phyloP scores from a whole-genome alignment of 2,797 vertebrate species.

The Anabacerthia variegaticeps region DNA sequence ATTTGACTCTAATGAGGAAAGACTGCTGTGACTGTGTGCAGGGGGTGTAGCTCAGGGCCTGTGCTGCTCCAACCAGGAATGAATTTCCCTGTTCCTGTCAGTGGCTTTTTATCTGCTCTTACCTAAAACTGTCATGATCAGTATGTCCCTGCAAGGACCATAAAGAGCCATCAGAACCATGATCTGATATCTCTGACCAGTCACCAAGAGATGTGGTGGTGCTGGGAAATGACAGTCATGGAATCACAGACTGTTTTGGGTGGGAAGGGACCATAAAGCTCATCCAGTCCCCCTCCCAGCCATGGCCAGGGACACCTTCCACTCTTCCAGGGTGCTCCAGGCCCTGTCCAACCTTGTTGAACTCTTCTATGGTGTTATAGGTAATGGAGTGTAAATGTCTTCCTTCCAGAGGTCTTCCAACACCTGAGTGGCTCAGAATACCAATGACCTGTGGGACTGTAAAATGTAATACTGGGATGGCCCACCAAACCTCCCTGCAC shows the following conservation, averaged over 20 bases:
- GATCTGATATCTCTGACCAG: neutral
- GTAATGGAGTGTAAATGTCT: neutral
- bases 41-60: neutral
- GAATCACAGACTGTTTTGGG: neutral
- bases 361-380: neutral
- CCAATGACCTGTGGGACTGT: neutral
- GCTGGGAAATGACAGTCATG: neutral
- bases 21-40: accelerated
- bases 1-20: neutral
- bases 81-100: neutral
- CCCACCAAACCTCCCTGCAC: neutral
- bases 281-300: neutral
- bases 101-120: neutral
- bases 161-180: neutral
- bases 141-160: neutral
- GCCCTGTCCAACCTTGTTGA: neutral
- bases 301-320: neutral
- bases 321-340: neutral
- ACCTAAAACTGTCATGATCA: neutral
- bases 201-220: neutral
- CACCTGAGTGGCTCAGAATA: too few relatives aligned
- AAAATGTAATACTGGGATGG: too few relatives aligned
- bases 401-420: neutral
- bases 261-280: accelerated
- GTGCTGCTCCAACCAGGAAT: neutral